Conservation (phyloP, 2,113 vertebrate genomes). For the Ptychochromis oligacanthus region DNA sequence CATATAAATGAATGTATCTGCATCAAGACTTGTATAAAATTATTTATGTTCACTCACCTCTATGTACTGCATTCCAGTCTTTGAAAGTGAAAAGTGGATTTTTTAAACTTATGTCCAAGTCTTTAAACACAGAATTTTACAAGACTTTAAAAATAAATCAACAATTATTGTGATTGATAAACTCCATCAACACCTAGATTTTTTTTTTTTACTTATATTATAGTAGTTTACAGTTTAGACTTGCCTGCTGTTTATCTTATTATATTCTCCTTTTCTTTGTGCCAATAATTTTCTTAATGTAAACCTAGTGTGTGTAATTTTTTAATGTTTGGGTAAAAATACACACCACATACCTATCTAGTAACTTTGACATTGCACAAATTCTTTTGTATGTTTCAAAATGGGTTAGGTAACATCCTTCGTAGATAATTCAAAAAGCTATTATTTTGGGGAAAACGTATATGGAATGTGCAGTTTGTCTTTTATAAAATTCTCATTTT, state of each 20-base stretch:
- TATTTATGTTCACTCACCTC: neutral
- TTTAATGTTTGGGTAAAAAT: neutral
- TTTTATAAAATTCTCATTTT: neutral
- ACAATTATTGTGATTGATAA: neutral
- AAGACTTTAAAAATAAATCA: neutral
- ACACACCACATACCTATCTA: neutral
- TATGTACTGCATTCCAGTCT: conserved; percentile 11
- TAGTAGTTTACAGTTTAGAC: no score
- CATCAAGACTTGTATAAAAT: neutral
- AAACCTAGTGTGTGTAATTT: neutral
- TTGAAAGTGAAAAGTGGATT: neutral
- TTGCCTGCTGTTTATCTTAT: neutral
- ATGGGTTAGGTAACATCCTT: neutral
- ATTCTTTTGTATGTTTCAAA: neutral
- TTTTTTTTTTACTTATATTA: neutral
- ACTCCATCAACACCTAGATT: neutral
- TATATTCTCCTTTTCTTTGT: neutral
- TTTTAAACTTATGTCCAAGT: no score
- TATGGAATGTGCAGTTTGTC: no score
- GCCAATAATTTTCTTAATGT: conserved; percentile 1
- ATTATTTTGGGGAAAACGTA: neutral
- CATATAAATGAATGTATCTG: neutral
- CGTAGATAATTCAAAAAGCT: neutral
- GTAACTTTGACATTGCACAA: neutral
- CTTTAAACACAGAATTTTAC: neutral